These are phyloP conservation scores for Schmidtea mediterranea DNA, from an alignment of 1,140 invertebrate genomes.

Conservation along the genomic window DNA sequence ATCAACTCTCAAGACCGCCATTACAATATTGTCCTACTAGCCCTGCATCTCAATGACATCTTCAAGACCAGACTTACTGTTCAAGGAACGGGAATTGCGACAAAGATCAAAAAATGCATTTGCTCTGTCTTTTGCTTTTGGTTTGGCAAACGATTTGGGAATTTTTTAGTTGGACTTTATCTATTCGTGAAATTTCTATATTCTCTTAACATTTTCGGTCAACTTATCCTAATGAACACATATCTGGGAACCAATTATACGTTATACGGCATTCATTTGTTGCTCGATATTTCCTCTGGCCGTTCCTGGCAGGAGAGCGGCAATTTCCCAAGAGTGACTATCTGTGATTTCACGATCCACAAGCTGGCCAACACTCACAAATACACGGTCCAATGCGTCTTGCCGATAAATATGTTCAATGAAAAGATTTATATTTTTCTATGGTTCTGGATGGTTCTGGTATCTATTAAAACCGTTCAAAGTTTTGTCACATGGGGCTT, in stretches of 20 bases:
- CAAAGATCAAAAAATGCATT: constrained; percentile 6
- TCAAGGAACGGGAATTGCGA: constrained; percentile 1
- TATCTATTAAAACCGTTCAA: constrained; percentile 4
- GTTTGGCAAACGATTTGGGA: constrained; percentile 26
- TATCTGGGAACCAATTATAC: constrained; percentile 29
- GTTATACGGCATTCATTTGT: constrained; percentile 9
- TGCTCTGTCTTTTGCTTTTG: constrained; percentile 7
- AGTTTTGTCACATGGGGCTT: constrained; percentile 7
- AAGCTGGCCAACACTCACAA: constrained; percentile 11
- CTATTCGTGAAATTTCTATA: constrained; percentile 30
- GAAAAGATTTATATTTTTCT: constrained; percentile 7
- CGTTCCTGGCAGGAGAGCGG: constrained; percentile 13
- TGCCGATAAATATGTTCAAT: constrained; percentile 10
- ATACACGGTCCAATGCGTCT: constrained; percentile 8
- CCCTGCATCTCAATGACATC: neutral
- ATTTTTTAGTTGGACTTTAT: constrained; percentile 29
- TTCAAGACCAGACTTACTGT: neutral
- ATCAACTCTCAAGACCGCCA: no score
- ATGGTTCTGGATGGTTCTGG: constrained; percentile 6
- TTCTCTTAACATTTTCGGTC: constrained; percentile 30
- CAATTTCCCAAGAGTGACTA: constrained; percentile 18
- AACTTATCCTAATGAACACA: constrained; percentile 30
- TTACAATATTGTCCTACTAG: no score
- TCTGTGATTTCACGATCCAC: constrained; percentile 21
- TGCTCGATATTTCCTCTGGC: constrained; percentile 8